Base-by-base conservation (phyloP, 2,888 invertebrate genomes). In the Philhelius pedissequus region DNA sequence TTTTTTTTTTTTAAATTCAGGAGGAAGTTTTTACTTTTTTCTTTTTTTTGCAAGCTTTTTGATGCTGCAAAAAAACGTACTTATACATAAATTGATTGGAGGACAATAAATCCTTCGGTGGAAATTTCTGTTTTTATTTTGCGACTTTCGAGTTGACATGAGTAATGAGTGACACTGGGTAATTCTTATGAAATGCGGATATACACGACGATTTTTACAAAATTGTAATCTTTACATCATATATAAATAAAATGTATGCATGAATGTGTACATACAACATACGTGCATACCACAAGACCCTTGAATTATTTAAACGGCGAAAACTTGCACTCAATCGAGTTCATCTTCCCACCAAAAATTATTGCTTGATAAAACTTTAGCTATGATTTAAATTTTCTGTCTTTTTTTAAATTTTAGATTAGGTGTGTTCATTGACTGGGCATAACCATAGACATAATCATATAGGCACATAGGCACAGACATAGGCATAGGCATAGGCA, bases 31-130 rank as follows among this genome's bases (percentile, higher is more conserved):
- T 45, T 25, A 27, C 52, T 52, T 48, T 20, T 22, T 13, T 8
- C 22, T 40, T 27, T 76, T 45, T 60, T 52, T 50, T 38, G 20
- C 66, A 71, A 60, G 68, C 38, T 35, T 56, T 52, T 22, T 11
- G 18, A 38, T 22, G 54, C 38, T 8, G 56, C 11, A 22, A 38
- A 1, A 32, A 73, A 68, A 70, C 50, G 70, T 64, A n/a, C n/a
- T n/a, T n/a, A n/a, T n/a, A n/a, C n/a, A 78, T 64, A 74, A 64
- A 83, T 75, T 83, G 83, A 83, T 83, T 79, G 79, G 79, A 79
- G 58, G 43, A 52, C 73, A 77, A 77, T 82, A 77, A 82, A 82
- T 82, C 68, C 66, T 32, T 77, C 48, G 38, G 52, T 50, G 64
- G 62, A 32, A 54, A 54, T 62, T 70, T 69, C 9, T 35, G 2